These are phyloP conservation scores for Gadus macrocephalus DNA, from an alignment of 2,113 vertebrate species.

Conservation along the genomic window DNA sequence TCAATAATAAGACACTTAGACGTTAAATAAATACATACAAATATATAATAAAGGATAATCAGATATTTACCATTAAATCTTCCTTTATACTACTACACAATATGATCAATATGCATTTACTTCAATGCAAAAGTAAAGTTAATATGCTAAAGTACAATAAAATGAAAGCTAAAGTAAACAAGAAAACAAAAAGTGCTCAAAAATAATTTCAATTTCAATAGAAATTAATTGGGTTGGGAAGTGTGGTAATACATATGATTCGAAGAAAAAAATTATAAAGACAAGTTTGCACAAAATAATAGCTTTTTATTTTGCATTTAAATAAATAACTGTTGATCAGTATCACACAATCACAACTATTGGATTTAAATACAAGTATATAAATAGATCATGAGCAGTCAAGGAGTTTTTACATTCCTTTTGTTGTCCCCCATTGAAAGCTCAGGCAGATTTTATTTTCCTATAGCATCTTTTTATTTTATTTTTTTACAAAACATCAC, in stretches of 20 bases:
- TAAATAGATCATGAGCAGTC: conserved; percentile 61
- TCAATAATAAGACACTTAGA: no score
- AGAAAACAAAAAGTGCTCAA: background rate
- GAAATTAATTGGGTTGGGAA: no score
- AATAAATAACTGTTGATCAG: conserved; percentile 46
- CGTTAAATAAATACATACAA: no score
- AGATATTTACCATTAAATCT: no score
- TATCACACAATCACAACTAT: conserved; percentile 37
- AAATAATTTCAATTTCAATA: background rate
- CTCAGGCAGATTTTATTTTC: conserved; percentile 59
- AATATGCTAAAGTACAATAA: background rate
- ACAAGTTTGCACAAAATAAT: background rate
- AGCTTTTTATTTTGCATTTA: background rate
- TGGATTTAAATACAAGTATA: conserved; percentile 60
- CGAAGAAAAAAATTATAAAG: background rate
- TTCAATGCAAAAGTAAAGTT: background rate
- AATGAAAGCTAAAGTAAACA: background rate
- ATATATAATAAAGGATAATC: no score
- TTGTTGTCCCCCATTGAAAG: conserved; percentile 34
- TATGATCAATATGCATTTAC: no score
- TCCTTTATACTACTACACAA: no score
- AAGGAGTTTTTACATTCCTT: conserved; percentile 27
- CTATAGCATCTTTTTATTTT: conserved; percentile 32
- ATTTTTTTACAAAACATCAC: conserved; percentile 57
- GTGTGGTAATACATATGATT: no score